Evolutionary conservation across 2,797 vertebrate species (phyloP), one percentile per base, ranked within the genome.

Genomic region (Rhinogobio ventralis): DNA sequence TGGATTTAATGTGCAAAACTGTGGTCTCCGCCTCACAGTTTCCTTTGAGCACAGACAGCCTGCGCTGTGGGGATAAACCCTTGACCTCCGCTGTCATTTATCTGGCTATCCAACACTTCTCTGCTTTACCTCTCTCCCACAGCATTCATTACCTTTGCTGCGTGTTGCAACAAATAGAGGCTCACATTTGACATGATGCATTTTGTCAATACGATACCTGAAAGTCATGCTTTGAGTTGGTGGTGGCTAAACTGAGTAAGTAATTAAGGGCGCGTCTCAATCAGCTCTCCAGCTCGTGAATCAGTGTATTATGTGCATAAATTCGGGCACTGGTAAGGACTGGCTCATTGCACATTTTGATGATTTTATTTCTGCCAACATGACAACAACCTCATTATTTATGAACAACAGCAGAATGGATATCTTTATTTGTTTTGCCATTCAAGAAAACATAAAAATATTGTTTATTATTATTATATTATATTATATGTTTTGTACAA

Each of bases 1-100:
- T 92, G 94, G 93, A 96, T 93, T 92, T 79, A 71, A 86, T 93
- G 92, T 90, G 93, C 88, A 91, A 88, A 80, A 71, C 86, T 73
- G 73, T 89, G 89, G 92, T 93, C 93, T 92, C 88, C 84, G 87
- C 91, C 89, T 87, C 49, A 7, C 30, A 85, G 90, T 93, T 93
- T 93, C 94, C 88, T 91, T 92, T 92, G 87, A 94, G 92, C 72
- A 86, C 79, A 84, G 87, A 82, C 81, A 82, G 81, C 55, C 46
- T 57, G 19, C 28, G 82, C 80, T 86, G 78, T 62, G 82, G 79
- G 87, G 87, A 53, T 90, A 86, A 93, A 93, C 87, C 91, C 86
- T 87, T 92, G 92, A 92, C 92, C 90, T 85, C 74, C 82, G 91
- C 90, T 89, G 89, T 92, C 92, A 91, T 57, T 89, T 85, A 23